Conservation (phyloP, 1,140 invertebrate species). For the Scaptomyza hsui region DNA sequence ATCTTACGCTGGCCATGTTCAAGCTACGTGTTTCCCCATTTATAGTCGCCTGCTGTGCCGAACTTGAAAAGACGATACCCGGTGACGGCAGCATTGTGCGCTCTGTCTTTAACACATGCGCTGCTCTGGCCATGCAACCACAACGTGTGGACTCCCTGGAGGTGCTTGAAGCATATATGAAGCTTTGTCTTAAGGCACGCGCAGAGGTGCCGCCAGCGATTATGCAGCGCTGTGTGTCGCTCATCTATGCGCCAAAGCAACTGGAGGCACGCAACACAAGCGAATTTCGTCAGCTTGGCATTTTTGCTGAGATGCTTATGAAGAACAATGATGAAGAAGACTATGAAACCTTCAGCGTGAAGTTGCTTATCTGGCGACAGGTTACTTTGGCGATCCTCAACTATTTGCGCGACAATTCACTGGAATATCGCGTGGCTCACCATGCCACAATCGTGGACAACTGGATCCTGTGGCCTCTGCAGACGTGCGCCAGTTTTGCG, state of each 20-base stretch:
- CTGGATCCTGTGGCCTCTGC: constrained; percentile 76
- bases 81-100: constrained; percentile 46
- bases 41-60: constrained; percentile 46
- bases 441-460: constrained; percentile 58
- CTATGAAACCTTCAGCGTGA: constrained; percentile 66
- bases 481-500: constrained; percentile 64
- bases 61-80: constrained; percentile 42
- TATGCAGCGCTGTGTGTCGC: constrained; percentile 51
- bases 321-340: constrained; percentile 70
- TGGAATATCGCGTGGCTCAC: constrained; percentile 62
- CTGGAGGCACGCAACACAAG: constrained; percentile 43
- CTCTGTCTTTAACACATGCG: constrained; percentile 61
- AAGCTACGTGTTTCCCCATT: constrained; percentile 52
- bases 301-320: constrained; percentile 62
- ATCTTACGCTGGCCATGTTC: constrained; percentile 61
- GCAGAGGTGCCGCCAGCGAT: constrained; percentile 54
- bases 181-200: constrained; percentile 52
- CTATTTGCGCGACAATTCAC: constrained; percentile 57
- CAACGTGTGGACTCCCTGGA: constrained; percentile 41
- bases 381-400: constrained; percentile 47
- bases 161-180: constrained; percentile 60
- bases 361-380: constrained; percentile 65
- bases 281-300: constrained; percentile 50
- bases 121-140: constrained; percentile 23
- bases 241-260: constrained; percentile 46